Evolutionary conservation across 2,113 vertebrate species (phyloP).

Genomic region (Anser cygnoides): DNA sequence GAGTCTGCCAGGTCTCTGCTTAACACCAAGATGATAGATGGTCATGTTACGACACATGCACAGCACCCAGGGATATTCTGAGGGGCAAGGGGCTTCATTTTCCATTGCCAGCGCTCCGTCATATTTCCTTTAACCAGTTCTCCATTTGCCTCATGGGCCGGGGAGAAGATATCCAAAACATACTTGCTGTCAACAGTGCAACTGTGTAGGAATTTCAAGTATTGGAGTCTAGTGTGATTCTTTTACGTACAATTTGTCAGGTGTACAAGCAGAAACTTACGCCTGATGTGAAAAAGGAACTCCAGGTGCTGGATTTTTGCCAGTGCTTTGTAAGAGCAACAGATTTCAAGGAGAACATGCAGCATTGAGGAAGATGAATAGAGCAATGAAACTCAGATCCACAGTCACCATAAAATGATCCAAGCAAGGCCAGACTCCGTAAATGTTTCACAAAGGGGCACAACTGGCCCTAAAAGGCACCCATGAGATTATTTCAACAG

Average conservation of each 20-base stretch:
- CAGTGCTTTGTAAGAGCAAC: neutral
- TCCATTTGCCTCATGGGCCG: neutral
- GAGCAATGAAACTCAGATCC: neutral
- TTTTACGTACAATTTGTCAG: neutral
- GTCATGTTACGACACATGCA: neutral
- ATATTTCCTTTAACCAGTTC: neutral
- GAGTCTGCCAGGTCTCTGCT: neutral
- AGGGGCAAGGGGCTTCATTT: neutral
- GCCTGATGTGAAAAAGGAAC: neutral
- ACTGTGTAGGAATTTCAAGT: too few relatives aligned
- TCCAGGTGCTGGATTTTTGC: neutral
- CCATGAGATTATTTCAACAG: neutral
- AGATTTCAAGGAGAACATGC: neutral
- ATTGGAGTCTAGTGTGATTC: neutral
- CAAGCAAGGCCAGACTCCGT: neutral
- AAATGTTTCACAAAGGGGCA: neutral
- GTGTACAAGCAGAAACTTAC: neutral
- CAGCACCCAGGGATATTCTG: neutral
- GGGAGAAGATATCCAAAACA: neutral
- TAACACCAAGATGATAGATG: accelerated
- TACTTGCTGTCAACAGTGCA: neutral
- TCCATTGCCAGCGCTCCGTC: neutral
- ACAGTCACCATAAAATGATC: neutral
- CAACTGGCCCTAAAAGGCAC: neutral
- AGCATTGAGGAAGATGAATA: neutral